Conservation (phyloP, 2,888 invertebrate genomes). For the Pheosia gnoma region DNA sequence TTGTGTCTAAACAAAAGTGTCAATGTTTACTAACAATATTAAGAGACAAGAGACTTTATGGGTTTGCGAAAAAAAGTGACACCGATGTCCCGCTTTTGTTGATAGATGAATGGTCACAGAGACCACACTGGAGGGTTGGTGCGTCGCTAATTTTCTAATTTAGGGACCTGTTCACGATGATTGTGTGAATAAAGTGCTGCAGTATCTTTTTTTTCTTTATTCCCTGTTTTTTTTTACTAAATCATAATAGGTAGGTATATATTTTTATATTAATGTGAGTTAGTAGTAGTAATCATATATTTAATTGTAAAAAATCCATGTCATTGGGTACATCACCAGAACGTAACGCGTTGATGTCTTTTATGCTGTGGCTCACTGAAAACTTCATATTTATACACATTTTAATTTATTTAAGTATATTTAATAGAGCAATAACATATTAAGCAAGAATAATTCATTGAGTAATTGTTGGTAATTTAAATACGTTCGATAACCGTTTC, state of each 20-base stretch:
- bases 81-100: slow-evolving; percentile 53
- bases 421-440: background rate
- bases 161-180: slow-evolving; percentile 25
- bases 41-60: slow-evolving; percentile 43
- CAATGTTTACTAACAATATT: slow-evolving; percentile 47
- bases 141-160: slow-evolving; percentile 79
- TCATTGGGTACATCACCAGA: background rate
- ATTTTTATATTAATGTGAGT: too few species aligned
- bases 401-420: background rate
- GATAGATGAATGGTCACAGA: slow-evolving; percentile 59
- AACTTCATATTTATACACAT: background rate
- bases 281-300: too few species aligned
- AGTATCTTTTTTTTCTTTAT: background rate
- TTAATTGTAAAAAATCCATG: too few species aligned
- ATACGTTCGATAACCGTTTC: slow-evolving; percentile 16
- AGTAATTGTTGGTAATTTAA: slow-evolving; percentile 4
- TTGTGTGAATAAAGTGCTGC: background rate
- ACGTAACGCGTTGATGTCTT: slow-evolving; percentile 44
- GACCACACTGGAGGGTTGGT: slow-evolving; percentile 74
- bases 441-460: background rate
- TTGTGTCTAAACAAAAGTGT: slow-evolving; percentile 55
- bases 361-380: slow-evolving; percentile 14
- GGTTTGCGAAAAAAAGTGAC: slow-evolving; percentile 37
- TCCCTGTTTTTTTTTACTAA: too few species aligned
- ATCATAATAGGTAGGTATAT: too few species aligned